These are phyloP conservation scores for Tillus elongatus DNA, from an alignment of 2,888 invertebrate genomes.

Conservation along the genomic window DNA sequence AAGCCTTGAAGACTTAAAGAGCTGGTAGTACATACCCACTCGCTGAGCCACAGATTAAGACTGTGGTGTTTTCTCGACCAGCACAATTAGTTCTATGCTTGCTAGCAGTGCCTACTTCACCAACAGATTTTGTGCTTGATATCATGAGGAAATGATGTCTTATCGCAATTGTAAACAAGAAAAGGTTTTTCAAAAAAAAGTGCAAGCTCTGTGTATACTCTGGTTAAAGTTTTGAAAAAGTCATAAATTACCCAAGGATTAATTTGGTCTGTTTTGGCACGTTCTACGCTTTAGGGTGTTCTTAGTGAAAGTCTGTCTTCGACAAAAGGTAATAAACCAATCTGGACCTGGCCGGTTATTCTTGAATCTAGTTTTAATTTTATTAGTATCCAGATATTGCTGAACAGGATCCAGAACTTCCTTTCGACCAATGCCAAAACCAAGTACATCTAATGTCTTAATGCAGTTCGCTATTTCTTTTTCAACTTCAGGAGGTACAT, in stretches of 20 bases:
- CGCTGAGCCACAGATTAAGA: conserved; percentile 15
- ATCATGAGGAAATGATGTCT: conserved; percentile 15
- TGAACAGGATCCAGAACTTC: conserved; percentile 22
- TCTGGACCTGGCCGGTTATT: conserved; percentile 24
- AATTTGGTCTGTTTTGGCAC: conserved; percentile 22
- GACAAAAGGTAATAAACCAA: conserved; percentile 24
- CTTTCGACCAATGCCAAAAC: conserved; percentile 22
- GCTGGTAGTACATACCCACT: conserved; percentile 17
- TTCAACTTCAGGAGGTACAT: no score
- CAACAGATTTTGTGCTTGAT: conserved; percentile 18
- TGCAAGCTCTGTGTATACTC: conserved; percentile 11
- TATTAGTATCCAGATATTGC: conserved; percentile 20
- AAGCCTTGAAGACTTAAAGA: conserved; percentile 21
- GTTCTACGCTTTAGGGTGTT: conserved; percentile 32
- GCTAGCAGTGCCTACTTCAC: conserved; percentile 12
- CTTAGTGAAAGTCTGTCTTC: conserved; percentile 29
- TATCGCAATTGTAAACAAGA: conserved; percentile 24
- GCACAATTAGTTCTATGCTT: conserved; percentile 12
- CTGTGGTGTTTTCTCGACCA: conserved; percentile 16
- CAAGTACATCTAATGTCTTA: conserved; percentile 12
- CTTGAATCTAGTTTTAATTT: conserved; percentile 24
- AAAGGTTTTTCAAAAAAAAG: conserved; percentile 18
- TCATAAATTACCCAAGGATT: conserved; percentile 23
- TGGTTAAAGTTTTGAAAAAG: conserved; percentile 18
- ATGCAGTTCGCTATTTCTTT: conserved; percentile 1